Evolutionary conservation across 1,140 invertebrate genomes (phyloP).

Genomic region (Dryas iulia): DNA sequence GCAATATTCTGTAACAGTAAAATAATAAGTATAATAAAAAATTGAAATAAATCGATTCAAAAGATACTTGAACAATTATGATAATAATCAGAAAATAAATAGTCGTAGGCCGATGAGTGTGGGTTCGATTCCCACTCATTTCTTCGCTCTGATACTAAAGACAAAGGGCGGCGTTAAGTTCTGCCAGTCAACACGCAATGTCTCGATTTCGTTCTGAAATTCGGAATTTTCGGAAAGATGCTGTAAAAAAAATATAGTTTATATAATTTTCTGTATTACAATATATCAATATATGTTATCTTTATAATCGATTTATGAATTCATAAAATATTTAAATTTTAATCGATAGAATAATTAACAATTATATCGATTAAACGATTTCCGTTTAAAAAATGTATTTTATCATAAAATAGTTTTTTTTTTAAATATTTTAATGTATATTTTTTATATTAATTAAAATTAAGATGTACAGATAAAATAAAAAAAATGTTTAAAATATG

Average conservation of each 20-base stretch:
- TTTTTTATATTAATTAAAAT: not conserved
- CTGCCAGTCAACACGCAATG: no score
- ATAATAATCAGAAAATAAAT: not conserved
- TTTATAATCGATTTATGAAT: not conserved
- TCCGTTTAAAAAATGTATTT: conserved; percentile 16
- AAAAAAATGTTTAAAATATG: conserved; percentile 42
- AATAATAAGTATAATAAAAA: no score
- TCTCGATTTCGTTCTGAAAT: no score
- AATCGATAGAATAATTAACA: not conserved
- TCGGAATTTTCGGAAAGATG: no score
- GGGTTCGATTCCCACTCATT: no score
- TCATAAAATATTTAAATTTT: not conserved
- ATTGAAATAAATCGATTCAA: not conserved
- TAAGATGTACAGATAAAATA: conserved; percentile 40
- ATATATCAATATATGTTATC: not conserved
- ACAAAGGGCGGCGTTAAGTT: no score
- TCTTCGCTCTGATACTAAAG: no score
- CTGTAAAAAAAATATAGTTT: no score
- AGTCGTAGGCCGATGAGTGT: no score
- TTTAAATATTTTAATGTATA: not conserved
- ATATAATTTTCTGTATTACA: not conserved
- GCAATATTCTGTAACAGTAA: no score
- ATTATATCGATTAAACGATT: not conserved
- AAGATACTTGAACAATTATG: not conserved
- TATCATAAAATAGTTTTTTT: not conserved